These are phyloP conservation scores for Halcyon malimbica DNA, from an alignment of 2,113 vertebrate species.

Conservation along the genomic window DNA sequence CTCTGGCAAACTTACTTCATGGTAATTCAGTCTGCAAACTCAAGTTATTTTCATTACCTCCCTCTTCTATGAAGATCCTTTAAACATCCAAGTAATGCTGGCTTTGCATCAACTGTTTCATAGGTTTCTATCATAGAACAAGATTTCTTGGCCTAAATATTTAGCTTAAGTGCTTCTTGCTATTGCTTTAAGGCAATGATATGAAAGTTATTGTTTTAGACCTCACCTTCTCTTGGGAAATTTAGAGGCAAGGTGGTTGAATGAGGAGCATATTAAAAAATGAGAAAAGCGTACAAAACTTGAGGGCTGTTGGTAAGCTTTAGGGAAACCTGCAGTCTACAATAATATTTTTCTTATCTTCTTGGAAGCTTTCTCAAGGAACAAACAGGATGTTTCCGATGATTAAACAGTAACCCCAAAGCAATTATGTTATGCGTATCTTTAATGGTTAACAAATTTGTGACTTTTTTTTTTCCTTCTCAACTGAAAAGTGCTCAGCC, in stretches of 20 bases:
- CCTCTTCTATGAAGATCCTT: not conserved
- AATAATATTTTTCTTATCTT: not conserved
- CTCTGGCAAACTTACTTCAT: not conserved
- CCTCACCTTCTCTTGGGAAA: not conserved
- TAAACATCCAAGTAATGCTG: not conserved
- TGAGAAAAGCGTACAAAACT: not conserved
- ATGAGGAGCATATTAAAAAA: not conserved
- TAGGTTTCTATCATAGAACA: not conserved
- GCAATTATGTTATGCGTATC: not conserved
- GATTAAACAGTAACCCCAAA: not conserved
- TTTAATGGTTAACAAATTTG: not conserved
- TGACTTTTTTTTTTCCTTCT: not conserved
- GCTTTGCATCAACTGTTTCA: not conserved
- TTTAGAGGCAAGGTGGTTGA: not conserved
- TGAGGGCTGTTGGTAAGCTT: not conserved
- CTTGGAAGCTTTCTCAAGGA: not conserved
- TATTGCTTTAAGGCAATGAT: not conserved
- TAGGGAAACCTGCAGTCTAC: not conserved
- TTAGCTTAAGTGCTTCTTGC: not conserved
- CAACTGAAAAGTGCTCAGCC: not conserved
- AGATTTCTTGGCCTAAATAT: not conserved
- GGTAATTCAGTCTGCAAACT: not conserved
- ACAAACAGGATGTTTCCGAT: not conserved
- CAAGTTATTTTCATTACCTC: not conserved
- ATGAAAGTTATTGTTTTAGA: not conserved